Conservation (phyloP, 2,113 vertebrate genomes). For the Phylloscopus trochiloides region DNA sequence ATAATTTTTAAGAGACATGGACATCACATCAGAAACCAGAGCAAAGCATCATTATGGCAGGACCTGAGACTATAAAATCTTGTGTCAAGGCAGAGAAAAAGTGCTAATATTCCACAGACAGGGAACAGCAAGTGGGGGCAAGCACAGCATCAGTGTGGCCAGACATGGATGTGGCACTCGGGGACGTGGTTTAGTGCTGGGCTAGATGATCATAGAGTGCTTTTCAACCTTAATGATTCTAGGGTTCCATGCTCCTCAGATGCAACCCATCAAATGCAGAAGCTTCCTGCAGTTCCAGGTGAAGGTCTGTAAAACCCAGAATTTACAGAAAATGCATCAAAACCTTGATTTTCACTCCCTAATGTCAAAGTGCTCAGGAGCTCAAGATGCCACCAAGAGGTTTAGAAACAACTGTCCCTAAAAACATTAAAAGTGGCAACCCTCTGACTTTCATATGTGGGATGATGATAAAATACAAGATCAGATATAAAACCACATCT, state of each 20-base stretch:
- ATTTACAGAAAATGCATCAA: neutral
- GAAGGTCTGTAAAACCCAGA: neutral
- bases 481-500: neutral
- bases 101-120: neutral
- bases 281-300: neutral
- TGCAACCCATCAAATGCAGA: neutral
- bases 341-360: neutral
- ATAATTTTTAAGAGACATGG: neutral
- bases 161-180: neutral
- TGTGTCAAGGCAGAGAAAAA: neutral
- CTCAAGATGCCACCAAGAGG: neutral
- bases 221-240: neutral
- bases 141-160: neutral
- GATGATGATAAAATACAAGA: neutral
- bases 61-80: neutral
- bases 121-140: neutral
- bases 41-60: neutral
- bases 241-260: neutral
- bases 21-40: neutral
- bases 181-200: neutral
- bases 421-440: neutral
- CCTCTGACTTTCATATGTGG: fast-evolving
- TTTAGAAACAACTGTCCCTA: neutral
- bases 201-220: neutral
- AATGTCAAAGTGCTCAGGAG: neutral